Base-by-base conservation (phyloP, 1,140 invertebrate genomes). In the Drosophila virilis region DNA sequence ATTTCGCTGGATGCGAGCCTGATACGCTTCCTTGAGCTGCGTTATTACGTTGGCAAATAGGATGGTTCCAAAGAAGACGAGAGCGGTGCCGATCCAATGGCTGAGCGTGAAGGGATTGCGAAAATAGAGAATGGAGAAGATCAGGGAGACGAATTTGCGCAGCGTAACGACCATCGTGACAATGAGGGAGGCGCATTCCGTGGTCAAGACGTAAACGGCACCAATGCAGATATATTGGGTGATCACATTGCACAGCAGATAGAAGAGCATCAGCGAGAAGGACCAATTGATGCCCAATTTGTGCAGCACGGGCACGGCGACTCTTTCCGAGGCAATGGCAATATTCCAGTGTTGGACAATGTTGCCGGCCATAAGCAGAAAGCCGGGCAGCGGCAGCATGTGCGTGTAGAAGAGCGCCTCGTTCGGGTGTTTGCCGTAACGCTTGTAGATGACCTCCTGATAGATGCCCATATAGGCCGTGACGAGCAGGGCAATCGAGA, bases 121-220 rank as follows among this genome's bases (percentile, higher is more conserved):
- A 91, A 99, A 99, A 91, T 99, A 99, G 43, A 98, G 82, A 79
- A 99, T 98, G 1, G 98, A 99, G 90, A 99, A 96, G 22, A 99
- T 92, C 38, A 99, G 93, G 6, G 98, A 99, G 2, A 97, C 93
- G 91, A 99, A 99, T 92, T 99, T 99, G 35, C 98, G 94, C 51
- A 99, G 92, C 0, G 98, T 99, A 12, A 99, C 95, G 2, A 99
- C 97, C 58, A 99, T 93, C 1, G 98, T 99, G 0, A 99, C 98
- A 1, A 97, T 98, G 12, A 99, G 92, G 0, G 98, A 98, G 4
- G 96, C 95, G 90, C 98, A 98, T 92, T 98, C 97, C 0, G 98
- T 97, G 1, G 97, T 99, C 80, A 99, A 93, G n/a, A 96, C 94
- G 89, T 98, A 99, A 1, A 99, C 98, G 12, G 97, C 97, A 84